Evolutionary conservation across 2,888 invertebrate genomes (phyloP).

Genomic region (Drosophila affinis): DNA sequence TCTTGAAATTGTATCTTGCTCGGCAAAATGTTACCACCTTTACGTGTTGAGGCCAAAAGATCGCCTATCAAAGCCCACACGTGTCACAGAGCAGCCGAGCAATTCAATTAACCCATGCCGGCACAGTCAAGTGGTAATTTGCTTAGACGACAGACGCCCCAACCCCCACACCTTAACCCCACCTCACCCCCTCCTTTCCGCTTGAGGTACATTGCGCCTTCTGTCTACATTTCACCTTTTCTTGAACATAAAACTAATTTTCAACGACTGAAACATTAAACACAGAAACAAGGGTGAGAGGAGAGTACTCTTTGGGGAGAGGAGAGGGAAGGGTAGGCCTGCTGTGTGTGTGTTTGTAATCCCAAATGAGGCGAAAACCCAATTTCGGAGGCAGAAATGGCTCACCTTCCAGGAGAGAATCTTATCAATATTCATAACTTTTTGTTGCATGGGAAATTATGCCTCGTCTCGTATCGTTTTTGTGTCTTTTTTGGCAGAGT

Average conservation of each 20-base stretch:
- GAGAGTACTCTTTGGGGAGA: conserved; percentile 28
- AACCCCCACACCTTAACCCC: neutral
- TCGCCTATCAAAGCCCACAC: conserved; percentile 53
- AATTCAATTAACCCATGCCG: conserved; percentile 71
- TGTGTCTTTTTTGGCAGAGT: neutral
- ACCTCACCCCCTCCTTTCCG: neutral
- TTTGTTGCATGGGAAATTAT: neutral
- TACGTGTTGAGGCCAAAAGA: conserved; percentile 2
- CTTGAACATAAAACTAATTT: conserved; percentile 70
- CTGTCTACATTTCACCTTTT: conserved; percentile 43
- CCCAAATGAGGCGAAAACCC: conserved; percentile 65
- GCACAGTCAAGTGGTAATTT: conserved; percentile 55
- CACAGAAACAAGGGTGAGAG: conserved; percentile 36
- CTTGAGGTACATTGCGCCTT: neutral
- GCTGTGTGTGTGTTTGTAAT: conserved; percentile 36
- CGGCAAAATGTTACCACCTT: conserved; percentile 15
- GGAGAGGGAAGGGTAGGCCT: neutral
- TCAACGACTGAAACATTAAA: conserved; percentile 70
- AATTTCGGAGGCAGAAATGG: conserved; percentile 50
- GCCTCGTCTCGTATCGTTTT: conserved; percentile 1
- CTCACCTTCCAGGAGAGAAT: conserved; percentile 10
- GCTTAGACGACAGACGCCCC: conserved; percentile 43
- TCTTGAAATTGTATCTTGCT: neutral
- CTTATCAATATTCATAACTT: conserved; percentile 76
- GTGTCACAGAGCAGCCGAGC: conserved; percentile 40